Conservation (phyloP, 2,113 vertebrate genomes). For the Menura novaehollandiae region DNA sequence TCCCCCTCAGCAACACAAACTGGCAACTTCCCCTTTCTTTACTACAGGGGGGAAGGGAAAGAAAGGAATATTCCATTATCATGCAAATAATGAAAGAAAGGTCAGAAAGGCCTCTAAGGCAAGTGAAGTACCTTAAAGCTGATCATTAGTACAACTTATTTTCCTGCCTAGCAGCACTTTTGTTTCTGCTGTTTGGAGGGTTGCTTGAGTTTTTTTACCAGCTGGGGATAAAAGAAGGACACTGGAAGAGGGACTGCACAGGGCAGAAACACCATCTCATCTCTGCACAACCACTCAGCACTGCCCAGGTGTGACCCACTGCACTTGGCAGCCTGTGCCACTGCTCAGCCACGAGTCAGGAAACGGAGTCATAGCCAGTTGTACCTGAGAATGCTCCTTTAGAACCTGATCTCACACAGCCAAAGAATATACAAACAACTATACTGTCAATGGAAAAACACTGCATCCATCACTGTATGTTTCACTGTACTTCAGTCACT, state of each 20-base stretch:
- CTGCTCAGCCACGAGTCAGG: neutral
- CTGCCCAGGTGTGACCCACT: neutral
- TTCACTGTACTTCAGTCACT: neutral
- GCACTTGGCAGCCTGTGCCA: neutral
- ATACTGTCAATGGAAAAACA: neutral
- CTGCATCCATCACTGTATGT: neutral
- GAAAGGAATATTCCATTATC: neutral
- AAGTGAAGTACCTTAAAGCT: neutral
- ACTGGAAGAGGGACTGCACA: neutral
- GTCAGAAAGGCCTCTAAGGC: conserved; percentile 24
- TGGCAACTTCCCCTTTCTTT: neutral
- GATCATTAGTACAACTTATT: neutral
- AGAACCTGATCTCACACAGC: neutral
- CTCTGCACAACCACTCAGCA: neutral
- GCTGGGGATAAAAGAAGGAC: neutral
- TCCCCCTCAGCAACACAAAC: neutral
- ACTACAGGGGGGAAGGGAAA: neutral
- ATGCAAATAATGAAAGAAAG: conserved; percentile 3
- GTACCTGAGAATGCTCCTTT: neutral
- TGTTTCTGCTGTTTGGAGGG: neutral
- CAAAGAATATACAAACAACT: neutral
- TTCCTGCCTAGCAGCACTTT: neutral
- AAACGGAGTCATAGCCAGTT: accelerated
- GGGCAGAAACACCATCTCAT: neutral
- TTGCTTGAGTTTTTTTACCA: neutral